A percentile compares a stretch with the other conserved stretches of the same genome.
Evolutionary conservation across 2,888 invertebrate species (phyloP).

Genomic region (Tetrapedia diversipes): DNA sequence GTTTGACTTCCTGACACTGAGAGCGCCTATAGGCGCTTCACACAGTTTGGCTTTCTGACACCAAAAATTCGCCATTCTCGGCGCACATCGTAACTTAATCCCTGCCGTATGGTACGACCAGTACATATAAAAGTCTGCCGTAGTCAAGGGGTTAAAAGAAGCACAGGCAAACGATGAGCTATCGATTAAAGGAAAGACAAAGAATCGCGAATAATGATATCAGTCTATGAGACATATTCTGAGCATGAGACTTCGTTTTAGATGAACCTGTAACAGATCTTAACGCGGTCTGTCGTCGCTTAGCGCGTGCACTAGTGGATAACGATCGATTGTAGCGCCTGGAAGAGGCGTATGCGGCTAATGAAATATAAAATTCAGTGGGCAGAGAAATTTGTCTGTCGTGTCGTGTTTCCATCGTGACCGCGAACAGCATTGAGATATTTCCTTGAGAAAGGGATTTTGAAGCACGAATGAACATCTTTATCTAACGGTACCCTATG

Average conservation of each 20-base stretch:
- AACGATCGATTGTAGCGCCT: constrained; percentile 62
- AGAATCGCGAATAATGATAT: constrained; percentile 12
- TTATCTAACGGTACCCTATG: too few species aligned
- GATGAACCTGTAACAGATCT: constrained; percentile 62
- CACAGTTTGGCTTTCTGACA: too few species aligned
- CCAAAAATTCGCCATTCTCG: too few species aligned
- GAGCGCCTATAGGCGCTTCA: too few species aligned
- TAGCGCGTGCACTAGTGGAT: constrained; percentile 60
- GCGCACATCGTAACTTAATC: too few species aligned
- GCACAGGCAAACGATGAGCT: too few species aligned
- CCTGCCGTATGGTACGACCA: too few species aligned
- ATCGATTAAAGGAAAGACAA: constrained; percentile 22
- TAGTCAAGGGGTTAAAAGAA: too few species aligned
- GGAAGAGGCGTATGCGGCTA: constrained; percentile 54
- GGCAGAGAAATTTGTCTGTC: constrained; percentile 59
- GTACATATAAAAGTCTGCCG: too few species aligned
- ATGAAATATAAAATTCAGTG: constrained; percentile 71
- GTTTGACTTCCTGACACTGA: too few species aligned
- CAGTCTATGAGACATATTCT: constrained; percentile 18
- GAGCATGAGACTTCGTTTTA: constrained; percentile 59
- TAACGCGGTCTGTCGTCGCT: constrained; percentile 47
- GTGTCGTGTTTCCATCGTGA: constrained; percentile 35
- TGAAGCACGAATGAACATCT: constrained; percentile 30
- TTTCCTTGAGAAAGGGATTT: constrained; percentile 31
- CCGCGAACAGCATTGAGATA: constrained; percentile 18